Evolutionary conservation across 2,113 vertebrate species (phyloP), one percentile per base, ranked within the genome.

Genomic region (Zosterops pallidus): DNA sequence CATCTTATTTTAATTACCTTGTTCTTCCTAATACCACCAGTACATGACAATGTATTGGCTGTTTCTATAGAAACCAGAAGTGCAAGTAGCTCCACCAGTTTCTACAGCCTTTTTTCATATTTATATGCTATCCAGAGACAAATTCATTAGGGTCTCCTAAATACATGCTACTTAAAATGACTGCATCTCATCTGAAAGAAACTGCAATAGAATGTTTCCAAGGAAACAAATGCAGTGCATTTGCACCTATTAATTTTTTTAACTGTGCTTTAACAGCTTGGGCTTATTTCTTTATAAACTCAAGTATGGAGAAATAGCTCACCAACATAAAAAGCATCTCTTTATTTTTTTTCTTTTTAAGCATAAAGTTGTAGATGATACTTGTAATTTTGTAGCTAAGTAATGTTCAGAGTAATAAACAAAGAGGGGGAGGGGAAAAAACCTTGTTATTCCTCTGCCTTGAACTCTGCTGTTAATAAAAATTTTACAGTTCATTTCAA

Each of bases 51-150:
- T 96, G 95, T 83, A 97, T 89, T 74, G 47, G 93, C 29, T 86
- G 98, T 98, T 98, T 97, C 98, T 95, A 98, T 98, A 97, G 98
- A 98, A 98, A 98, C 98, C 95, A 94, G 60, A 93, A 96, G 91
- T 79, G 90, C 83, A 74, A 85, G 83, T 60, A 46, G 92, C 94
- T 94, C 91, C 79, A 74, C 82, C 75, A 95, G 75, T 93, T 97
- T 90, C 82, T 84, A 47, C 81, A 26, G 53, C 62, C 94, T 95
- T 96, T 95, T 96, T 93, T 97, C 95, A 89, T 95, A 96, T 96
- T 94, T 85, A 93, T 93, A 90, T 94, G 96, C 92, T 92, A 92
- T 81, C 92, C 70, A 94, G 94, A 97, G 94, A 80, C 77, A 92
- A 96, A 97, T 96, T 97, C 96, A 98, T 97, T 97, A 98, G 91